Percentiles rank a stretch among this genome's conserved stretches.
Conservation (phyloP, 2,888 invertebrate species). For the Philhelius pedissequus region DNA sequence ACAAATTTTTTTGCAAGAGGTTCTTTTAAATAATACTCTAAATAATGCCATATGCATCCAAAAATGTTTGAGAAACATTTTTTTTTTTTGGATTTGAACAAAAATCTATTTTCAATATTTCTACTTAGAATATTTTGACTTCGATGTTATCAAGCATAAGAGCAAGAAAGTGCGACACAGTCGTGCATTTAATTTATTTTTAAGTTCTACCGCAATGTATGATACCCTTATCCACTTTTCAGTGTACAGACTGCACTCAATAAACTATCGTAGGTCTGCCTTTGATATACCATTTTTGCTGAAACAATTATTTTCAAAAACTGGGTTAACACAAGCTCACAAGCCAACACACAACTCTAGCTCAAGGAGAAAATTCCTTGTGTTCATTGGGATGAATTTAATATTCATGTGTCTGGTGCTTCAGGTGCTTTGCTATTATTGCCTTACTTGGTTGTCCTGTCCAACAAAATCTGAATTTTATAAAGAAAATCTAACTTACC, state of each 20-base stretch:
- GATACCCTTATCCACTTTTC: neutral
- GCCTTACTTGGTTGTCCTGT: conserved; percentile 18
- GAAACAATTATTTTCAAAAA: conserved; percentile 20
- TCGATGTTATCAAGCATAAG: too few species aligned
- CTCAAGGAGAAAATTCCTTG: conserved; percentile 7
- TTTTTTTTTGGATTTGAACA: too few species aligned
- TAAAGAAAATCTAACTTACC: conserved; percentile 53
- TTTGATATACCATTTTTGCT: neutral
- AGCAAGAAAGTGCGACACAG: too few species aligned
- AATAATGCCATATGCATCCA: too few species aligned
- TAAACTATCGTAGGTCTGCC: neutral
- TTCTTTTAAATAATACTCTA: too few species aligned
- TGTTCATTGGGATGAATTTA: conserved; percentile 28
- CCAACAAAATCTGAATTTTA: conserved; percentile 25
- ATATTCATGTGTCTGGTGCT: conserved; percentile 49
- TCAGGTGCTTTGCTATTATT: conserved; percentile 18
- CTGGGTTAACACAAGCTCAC: conserved; percentile 25
- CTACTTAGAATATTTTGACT: too few species aligned
- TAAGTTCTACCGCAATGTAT: too few species aligned
- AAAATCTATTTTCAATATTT: too few species aligned
- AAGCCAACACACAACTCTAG: neutral
- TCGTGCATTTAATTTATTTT: too few species aligned
- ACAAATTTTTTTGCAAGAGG: too few species aligned
- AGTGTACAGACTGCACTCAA: neutral
- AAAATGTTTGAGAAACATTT: too few species aligned